Conservation (phyloP, 2,797 vertebrate genomes). For the Fundulus diaphanus region DNA sequence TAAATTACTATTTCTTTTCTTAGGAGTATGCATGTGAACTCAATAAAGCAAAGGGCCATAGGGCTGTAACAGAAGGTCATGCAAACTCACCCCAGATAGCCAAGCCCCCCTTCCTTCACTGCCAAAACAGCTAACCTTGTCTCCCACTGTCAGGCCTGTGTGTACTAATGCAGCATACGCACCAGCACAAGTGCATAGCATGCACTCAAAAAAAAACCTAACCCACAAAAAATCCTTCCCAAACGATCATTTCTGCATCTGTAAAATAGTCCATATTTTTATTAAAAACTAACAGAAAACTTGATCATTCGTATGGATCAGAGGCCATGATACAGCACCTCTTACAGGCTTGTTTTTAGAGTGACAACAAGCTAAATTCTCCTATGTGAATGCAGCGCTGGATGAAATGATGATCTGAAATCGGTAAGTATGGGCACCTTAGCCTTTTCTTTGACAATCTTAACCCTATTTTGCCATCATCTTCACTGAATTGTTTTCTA, state of each 20-base stretch:
- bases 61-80: too few species aligned
- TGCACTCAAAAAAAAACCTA: too few species aligned
- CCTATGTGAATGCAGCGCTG: background rate
- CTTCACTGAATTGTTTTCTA: background rate
- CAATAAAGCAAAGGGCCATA: too few species aligned
- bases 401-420: background rate
- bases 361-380: conserved; percentile 1
- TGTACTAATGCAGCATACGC: background rate
- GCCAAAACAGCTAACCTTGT: background rate
- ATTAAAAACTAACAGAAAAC: background rate
- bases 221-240: background rate
- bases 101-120: background rate
- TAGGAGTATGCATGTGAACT: too few species aligned
- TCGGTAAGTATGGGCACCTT: background rate
- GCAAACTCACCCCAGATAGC: background rate
- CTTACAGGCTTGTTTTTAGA: background rate
- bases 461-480: background rate
- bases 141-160: background rate
- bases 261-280: background rate
- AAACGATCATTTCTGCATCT: background rate
- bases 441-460: background rate
- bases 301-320: background rate
- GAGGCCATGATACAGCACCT: background rate
- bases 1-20: too few species aligned
- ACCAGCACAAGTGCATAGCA: too few species aligned